Evolutionary conservation across 2,797 vertebrate species (phyloP), one percentile per base, ranked within the genome.

Genomic region (Eutrigla gurnardus): DNA sequence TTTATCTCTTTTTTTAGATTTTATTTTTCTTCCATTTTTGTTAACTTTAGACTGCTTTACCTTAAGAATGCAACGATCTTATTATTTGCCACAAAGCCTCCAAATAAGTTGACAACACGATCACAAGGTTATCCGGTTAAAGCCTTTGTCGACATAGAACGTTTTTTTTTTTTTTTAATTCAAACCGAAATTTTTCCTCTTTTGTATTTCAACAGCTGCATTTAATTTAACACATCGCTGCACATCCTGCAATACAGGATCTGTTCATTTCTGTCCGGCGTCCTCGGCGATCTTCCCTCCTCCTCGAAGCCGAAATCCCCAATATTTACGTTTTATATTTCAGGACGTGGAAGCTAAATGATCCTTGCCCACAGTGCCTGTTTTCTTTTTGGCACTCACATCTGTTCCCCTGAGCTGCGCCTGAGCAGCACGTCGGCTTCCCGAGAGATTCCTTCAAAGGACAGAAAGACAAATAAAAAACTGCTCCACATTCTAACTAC

Each of bases 201-300:
- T 90, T 89, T 90, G 71, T 86, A 83, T 92, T 93, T 93, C 89
- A 91, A 91, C 95, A 94, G 94, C 94, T 95, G 95, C 91, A 91
- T 95, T 95, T 95, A 91, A 96, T 96, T 95, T 95, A 95, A 95
- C 93, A 95, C 94, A 93, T 93, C 94, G 91, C 88, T 95, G 95
- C 94, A 95, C 95, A 95, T 96, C 94, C 95, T 95, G 94, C 90
- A 94, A 87, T 84, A 82, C 92, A 94, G 91, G 92, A 94, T 94
- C 92, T 93, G 95, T 93, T 95, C 46, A 90, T 94, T 95, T 93
- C 76, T 92, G 86, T 77, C 73, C 88, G 58, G 88, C 91, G 86
- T 93, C 88, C 83, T 72, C 82, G 17, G 53, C 82, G 79, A 79
- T 45, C 79, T 62, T 66, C 58, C 73, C 81, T 80, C 86, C 86